Base-by-base conservation (phyloP, 2,113 vertebrate genomes). In the Alligator sinensis region DNA sequence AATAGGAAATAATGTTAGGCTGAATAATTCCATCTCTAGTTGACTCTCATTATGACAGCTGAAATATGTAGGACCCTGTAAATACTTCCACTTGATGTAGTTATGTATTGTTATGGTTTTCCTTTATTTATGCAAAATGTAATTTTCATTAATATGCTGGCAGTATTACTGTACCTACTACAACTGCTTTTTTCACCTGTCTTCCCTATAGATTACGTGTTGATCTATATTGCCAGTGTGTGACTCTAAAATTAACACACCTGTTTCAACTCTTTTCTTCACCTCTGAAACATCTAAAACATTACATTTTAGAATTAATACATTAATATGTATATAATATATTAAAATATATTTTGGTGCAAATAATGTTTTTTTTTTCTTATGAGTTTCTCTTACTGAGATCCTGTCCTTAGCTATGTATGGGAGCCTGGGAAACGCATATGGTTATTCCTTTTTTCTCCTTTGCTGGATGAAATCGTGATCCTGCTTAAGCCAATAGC, bases 401-500 rank as follows among this genome's bases (percentile, higher is more conserved):
- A 88, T 34, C 78, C 91, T 13, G 0, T 74, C 13, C 22, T 94
- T 92, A 28, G 24, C 87, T 94, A 75, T 54, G 63, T 84, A 5
- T 0, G 0, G 64, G 84, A 47, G 30, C 55, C 89, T 77, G n/a
- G 47, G 57, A 75, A 77, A 76, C 74, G 68, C 91, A 58, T 63
- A 90, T 57, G 82, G 54, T 80, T 80, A 72, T 82, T 83, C 83
- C 74, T 91, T 84, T 82, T 38, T 1, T 85, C 94, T 84, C n/a
- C 74, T 92, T 47, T 85, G 18, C 79, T 90, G 86, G 77, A 81
- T 89, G 74, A 86, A 97, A 93, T 95, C 87, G 66, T 95, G 80
- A 79, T 75, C 80, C 79, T 64, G 5, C 25, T 86, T 84, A 93
- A 95, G 68, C 82, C 38, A 61, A 0, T 24, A 81, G 19, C 83